Conservation (phyloP, 2,797 vertebrate species). For the Prionace glauca region DNA sequence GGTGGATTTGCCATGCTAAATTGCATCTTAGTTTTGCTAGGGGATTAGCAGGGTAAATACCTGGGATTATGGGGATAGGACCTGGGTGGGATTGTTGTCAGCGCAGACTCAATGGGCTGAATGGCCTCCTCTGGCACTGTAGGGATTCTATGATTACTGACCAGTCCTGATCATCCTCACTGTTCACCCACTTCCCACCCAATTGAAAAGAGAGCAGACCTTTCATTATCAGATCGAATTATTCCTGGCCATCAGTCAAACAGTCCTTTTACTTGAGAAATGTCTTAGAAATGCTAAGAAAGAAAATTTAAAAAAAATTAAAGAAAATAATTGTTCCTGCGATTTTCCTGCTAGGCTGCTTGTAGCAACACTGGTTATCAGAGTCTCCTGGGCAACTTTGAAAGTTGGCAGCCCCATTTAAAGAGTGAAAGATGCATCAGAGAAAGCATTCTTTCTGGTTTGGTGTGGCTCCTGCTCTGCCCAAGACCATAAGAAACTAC, state of each 20-base stretch:
- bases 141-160: too few relatives aligned
- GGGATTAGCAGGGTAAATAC: too few relatives aligned
- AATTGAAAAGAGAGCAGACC: background rate
- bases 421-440: background rate
- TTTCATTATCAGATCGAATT: background rate
- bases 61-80: too few relatives aligned
- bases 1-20: too few relatives aligned
- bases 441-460: too few relatives aligned
- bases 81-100: too few relatives aligned
- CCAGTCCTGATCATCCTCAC: background rate
- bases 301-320: background rate
- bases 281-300: background rate
- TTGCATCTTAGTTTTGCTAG: too few relatives aligned
- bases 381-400: background rate
- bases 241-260: background rate
- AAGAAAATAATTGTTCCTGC: background rate
- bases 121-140: too few relatives aligned
- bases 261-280: too few relatives aligned
- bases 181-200: background rate
- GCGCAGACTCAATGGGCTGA: too few relatives aligned
- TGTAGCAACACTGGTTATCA: background rate
- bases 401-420: background rate
- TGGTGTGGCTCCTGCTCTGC: too few relatives aligned
- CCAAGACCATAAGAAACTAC: too few relatives aligned
- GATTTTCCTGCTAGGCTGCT: background rate